phyloP scores from a whole-genome alignment of 2,888 invertebrate species.

The Prionchulus punctatus region DNA sequence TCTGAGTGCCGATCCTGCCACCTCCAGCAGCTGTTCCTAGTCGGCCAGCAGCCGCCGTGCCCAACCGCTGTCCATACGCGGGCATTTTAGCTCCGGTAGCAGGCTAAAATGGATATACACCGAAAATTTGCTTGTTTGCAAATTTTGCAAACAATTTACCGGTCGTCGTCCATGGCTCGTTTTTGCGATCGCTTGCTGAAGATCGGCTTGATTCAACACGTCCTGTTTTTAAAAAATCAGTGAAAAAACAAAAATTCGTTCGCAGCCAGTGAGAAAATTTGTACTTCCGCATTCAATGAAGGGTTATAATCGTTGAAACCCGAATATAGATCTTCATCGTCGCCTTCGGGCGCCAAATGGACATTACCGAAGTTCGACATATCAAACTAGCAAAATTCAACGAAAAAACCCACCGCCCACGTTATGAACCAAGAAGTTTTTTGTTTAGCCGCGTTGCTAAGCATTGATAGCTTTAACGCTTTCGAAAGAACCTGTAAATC shows the following conservation, averaged over 20 bases:
- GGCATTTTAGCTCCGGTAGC: no score
- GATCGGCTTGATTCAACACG: constrained; percentile 52
- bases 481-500: no score
- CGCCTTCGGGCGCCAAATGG: constrained; percentile 4
- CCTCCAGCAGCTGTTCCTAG: neutral
- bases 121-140: no score
- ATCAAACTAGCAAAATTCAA: neutral
- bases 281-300: constrained; percentile 25
- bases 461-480: no score
- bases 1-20: no score
- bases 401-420: no score
- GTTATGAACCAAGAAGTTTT: no score
- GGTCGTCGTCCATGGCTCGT: constrained; percentile 55
- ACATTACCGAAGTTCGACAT: constrained; percentile 9
- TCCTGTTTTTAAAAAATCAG: constrained; percentile 38
- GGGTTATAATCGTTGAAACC: constrained; percentile 30
- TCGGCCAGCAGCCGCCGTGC: no score
- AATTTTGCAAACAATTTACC: constrained; percentile 35
- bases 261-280: neutral
- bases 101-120: no score
- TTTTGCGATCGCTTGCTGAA: constrained; percentile 54
- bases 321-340: constrained; percentile 23
- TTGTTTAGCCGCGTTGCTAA: no score
- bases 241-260: neutral
- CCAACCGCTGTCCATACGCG: no score